Base-by-base conservation (phyloP, 92 coral and sea anemone species). In the Actinostola sp. region DNA sequence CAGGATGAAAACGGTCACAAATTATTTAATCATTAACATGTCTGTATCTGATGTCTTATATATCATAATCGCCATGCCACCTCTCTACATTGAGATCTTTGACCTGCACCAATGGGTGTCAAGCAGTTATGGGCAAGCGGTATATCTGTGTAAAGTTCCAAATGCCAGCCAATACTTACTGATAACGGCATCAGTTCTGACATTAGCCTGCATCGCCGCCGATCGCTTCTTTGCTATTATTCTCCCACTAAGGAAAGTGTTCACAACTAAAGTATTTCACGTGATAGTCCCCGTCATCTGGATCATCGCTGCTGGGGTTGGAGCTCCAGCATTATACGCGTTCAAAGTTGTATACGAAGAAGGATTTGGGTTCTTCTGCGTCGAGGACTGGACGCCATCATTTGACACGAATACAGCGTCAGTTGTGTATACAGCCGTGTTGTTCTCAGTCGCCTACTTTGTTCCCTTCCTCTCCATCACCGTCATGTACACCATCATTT, bases 181-280 rank as follows among this genome's bases (percentile, higher is more conserved):
- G 10, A 91, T 88, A 9, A 83, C 92, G 9, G 89, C 90, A 8
- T 93, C 98, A 0, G 90, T 91, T n/a, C 82, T 93, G 20, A 93
- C 98, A 4, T 67, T 93, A 66, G 91, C 92, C 8, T 84, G 90
- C 12, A 82, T 93, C 20, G 98, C 98, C 13, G 78, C 89, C 13
- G 98, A 93, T 70, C 82, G 98, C 28, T 93, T 78, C 70, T 88
- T 88, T 52, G 98, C 98, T 23, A 92, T 93, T 41, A 43, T 88
- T 54, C 81, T 89, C 54, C 98, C 98, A 0, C 84, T 91, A n/a
- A 82, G 79, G 60, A 88, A 76, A 54, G 73, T 82, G 48, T 75
- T 93, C 43, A 91, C 86, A 34, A 87, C 88, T 26, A 71, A 85
- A 9, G 92, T 82, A 23, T 89, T 84, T 64, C 60, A 75, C 73